Evolutionary conservation across 2,797 vertebrate species (phyloP), one percentile per base, ranked within the genome.

Genomic region (Anomalospiza imberbis): DNA sequence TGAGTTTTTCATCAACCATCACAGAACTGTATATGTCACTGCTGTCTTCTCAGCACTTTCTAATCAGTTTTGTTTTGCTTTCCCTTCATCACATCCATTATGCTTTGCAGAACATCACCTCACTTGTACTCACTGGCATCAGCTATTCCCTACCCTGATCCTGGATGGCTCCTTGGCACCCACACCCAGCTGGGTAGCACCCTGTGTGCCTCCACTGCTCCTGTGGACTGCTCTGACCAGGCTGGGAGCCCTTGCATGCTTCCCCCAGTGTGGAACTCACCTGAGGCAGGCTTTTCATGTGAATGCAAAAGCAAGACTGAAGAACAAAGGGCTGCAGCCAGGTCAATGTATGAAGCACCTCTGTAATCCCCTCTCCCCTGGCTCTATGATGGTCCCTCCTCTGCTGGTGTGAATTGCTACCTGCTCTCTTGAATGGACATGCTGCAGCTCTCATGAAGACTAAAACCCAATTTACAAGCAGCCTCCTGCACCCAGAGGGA

Each of bases 251-350:
- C 36, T 19, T 36, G 24, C 57, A 31, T 0, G 0, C 7, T 65
- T 2, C 2, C 17, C 8, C 0, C 16, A 34, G 31, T 1, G 2
- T 2, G 6, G 36, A 38, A 36, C 32, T 17, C 2, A 9, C 10
- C 8, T 11, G 1, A 60, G 40, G 26, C 32, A 47, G 18, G 17
- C 48, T 81, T 38, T 85, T 50, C 42, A 5, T 60, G 17, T 51
- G 55, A 29, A 22, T 72, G 36, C 7, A 14, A 54, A 82, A 92
- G 40, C 24, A 34, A 54, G 53, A n/a, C 20, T 31, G 44, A 55
- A 79, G 54, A 44, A 51, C 3, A 7, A 68, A 75, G 10, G 12
- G 15, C 42, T 48, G 32, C 38, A 70, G 42, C 34, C 57, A 22
- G 10, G 17, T 19, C 19, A 70, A 0, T 29, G 28, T 74, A 28